Base-by-base conservation (phyloP, 2,113 vertebrate genomes). In the Shinisaurus crocodilurus region DNA sequence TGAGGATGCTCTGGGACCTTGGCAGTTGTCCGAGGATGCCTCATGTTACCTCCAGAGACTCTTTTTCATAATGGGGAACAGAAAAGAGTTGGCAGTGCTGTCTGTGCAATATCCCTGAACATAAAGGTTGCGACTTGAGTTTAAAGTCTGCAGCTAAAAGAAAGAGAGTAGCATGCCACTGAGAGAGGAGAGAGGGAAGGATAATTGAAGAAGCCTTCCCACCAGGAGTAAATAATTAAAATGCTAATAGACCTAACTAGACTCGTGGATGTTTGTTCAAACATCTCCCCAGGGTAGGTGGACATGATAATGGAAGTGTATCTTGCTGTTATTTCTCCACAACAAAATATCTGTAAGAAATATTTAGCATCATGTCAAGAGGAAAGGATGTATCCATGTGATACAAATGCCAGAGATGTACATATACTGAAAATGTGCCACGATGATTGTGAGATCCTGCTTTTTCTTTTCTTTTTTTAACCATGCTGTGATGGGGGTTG, bases 211-310 rank as follows among this genome's bases (percentile, higher is more conserved):
- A 90, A 90, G 57, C 60, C 89, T 92, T 92, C 74, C 50, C 10
- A 89, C 18, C 6, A 5, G 89, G 45, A 1, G 0, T 15, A 93
- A 96, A 92, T 92, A 87, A 87, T 87, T 48, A 79, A 83, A 86
- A 93, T 45, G 63, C 1, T 93, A 75, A 92, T 91, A 91, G 48
- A 81, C 67, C 27, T 92, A 88, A 88, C 23, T 67, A 74, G 40
- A 92, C 85, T 25, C 87, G 90, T 89, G 25, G 9, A 75, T 90
- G 90, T 90, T 92, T 92, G 57, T 84, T 89, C 54, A 57, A 93
- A 80, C 92, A 63, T 40, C 86, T 63, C 91, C 86, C 94, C 43
- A 88, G 94, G 87, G 79, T 81, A 90, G n/a, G 27, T 92, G 81
- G 32, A 76, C 74, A 69, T 5, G 34, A 87, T 83, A 92, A 95